Percentiles rank a stretch among this genome's conserved stretches.
phyloP scores from a whole-genome alignment of 1,140 invertebrate species.

The Ostrea edulis region DNA sequence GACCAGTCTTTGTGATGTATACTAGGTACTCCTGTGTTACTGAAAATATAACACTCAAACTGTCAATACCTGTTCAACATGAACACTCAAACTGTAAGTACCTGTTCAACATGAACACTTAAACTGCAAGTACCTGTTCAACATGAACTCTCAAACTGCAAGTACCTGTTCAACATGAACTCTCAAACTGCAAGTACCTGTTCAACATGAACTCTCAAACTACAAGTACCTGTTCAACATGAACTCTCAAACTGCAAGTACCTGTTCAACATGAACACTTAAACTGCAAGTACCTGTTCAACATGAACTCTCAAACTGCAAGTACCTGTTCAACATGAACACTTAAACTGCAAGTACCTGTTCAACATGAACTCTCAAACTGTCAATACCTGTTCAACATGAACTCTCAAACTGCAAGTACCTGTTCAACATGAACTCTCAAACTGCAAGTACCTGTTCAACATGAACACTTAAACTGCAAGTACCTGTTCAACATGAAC shows the following conservation, averaged over 20 bases:
- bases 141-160: background rate
- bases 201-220: background rate
- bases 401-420: background rate
- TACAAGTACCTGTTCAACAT: background rate
- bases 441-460: background rate
- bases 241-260: background rate
- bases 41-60: slow-evolving; percentile 59
- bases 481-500: background rate
- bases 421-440: background rate
- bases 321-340: background rate
- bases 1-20: slow-evolving; percentile 81
- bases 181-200: background rate
- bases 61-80: background rate
- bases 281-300: background rate
- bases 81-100: background rate
- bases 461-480: background rate
- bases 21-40: slow-evolving; percentile 87
- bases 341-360: background rate
- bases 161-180: background rate
- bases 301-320: background rate
- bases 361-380: background rate
- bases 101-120: too few species aligned
- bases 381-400: background rate
- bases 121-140: background rate
- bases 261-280: background rate